Percentiles rank a stretch among this genome's conserved stretches.
These are phyloP conservation scores for Lydus trimaculatus DNA, from an alignment of 2,888 invertebrate genomes.

Conservation along the genomic window DNA sequence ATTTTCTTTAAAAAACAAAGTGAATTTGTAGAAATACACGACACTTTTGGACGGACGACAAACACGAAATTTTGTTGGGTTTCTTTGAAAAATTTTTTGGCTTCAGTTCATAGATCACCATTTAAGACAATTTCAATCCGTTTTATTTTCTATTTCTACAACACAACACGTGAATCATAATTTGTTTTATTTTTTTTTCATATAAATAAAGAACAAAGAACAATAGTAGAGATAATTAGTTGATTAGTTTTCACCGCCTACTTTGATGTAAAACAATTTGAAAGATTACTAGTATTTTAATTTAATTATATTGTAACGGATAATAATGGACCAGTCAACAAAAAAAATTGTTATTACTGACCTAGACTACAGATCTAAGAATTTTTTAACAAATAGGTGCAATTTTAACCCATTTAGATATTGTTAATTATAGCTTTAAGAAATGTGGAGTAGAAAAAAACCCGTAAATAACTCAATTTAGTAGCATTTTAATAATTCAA, in stretches of 20 bases:
- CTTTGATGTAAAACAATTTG: not conserved
- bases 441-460: not conserved
- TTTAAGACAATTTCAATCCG: not conserved
- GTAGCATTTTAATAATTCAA: not conserved
- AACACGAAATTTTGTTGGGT: not conserved
- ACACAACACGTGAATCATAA: not conserved
- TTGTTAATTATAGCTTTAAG: not conserved
- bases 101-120: not conserved
- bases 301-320: not conserved
- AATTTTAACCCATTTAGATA: not conserved
- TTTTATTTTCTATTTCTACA: not conserved
- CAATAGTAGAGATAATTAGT: not conserved
- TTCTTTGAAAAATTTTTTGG: not conserved
- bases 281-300: not conserved
- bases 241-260: not conserved
- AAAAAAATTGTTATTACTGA: not conserved
- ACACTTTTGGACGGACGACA: no score
- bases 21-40: no score
- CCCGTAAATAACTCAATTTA: not conserved
- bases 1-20: not conserved
- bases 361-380: not conserved
- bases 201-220: not conserved
- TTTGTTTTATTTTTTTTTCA: not conserved
- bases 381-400: not conserved
- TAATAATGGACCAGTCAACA: not conserved